Conservation (phyloP, 2,797 vertebrate species). For the Anabas testudineus region DNA sequence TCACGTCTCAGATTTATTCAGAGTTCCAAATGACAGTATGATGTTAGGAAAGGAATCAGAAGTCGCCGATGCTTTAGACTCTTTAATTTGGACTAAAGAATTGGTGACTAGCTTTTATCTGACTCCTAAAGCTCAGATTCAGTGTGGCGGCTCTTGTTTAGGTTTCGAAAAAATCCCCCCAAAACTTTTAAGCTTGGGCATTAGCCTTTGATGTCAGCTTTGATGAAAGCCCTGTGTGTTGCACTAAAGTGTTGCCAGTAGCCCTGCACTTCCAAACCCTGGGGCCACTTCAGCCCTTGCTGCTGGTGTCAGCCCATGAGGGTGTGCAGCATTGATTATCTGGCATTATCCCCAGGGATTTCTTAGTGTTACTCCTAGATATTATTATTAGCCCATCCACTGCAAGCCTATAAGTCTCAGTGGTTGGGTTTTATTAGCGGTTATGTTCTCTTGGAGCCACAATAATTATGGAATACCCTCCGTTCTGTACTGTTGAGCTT, state of each 20-base stretch:
- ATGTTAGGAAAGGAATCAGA: not conserved
- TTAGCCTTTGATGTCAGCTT: slow-evolving; percentile 71
- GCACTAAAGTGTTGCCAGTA: slow-evolving; percentile 54
- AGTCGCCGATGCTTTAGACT: too few species aligned
- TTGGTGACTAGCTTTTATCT: slow-evolving; percentile 43
- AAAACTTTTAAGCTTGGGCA: slow-evolving; percentile 48
- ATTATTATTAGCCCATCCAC: slow-evolving; percentile 63
- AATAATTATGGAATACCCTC: slow-evolving; percentile 27
- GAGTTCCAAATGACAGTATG: slow-evolving; percentile 2
- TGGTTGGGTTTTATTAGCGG: slow-evolving; percentile 58
- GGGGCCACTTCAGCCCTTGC: slow-evolving; percentile 38
- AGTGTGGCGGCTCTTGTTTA: slow-evolving; percentile 47
- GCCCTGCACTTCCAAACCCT: slow-evolving; percentile 49
- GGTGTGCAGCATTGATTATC: slow-evolving; percentile 55
- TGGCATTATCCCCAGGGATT: slow-evolving; percentile 53
- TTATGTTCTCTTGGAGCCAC: slow-evolving; percentile 40
- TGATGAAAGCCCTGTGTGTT: slow-evolving; percentile 67
- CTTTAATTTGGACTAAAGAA: slow-evolving; percentile 28
- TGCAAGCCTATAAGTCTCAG: slow-evolving; percentile 51
- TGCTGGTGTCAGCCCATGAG: slow-evolving; percentile 31
- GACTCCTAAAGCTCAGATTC: slow-evolving; percentile 45
- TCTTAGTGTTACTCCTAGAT: slow-evolving; percentile 63
- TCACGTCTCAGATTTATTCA: slow-evolving; percentile 6
- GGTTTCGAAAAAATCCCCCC: slow-evolving; percentile 46
- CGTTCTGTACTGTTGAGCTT: slow-evolving; percentile 34